Conservation (phyloP, 2,113 vertebrate genomes). For the Triplophysa siluroides region DNA sequence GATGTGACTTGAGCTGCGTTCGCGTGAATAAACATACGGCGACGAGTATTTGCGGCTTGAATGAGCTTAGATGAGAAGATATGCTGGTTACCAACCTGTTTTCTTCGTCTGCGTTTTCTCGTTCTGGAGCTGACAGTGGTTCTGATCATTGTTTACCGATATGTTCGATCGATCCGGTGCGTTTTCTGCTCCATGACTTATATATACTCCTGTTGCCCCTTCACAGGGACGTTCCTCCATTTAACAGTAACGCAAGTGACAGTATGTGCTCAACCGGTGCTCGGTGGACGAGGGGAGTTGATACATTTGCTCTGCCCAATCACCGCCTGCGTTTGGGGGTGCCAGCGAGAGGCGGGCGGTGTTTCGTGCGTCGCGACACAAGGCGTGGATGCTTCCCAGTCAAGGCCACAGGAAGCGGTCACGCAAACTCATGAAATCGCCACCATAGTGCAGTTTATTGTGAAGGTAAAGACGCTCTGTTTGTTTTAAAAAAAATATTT, state of each 20-base stretch:
- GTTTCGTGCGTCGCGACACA: conserved; percentile 30
- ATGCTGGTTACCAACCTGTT: conserved; percentile 56
- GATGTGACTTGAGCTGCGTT: not conserved
- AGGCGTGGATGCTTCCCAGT: conserved; percentile 41
- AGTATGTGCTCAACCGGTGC: conserved; percentile 50
- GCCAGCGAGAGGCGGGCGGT: conserved; percentile 49
- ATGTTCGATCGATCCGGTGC: conserved; percentile 45
- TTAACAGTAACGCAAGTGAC: conserved; percentile 50
- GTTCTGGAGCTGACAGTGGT: conserved; percentile 56
- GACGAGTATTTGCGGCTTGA: conserved; percentile 19
- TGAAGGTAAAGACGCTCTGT: not conserved
- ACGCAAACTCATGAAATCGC: not conserved
- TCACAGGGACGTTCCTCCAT: conserved; percentile 62
- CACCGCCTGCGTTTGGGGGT: conserved; percentile 51
- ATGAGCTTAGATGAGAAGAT: conserved; percentile 5
- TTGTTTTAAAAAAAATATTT: no score
- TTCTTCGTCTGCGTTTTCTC: conserved; percentile 66
- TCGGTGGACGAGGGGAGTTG: conserved; percentile 43
- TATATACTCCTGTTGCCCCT: conserved; percentile 49
- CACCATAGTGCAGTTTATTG: not conserved
- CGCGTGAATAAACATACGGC: not conserved
- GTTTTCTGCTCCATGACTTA: conserved; percentile 52
- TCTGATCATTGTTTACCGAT: conserved; percentile 59
- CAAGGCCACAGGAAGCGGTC: conserved; percentile 40
- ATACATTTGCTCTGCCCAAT: conserved; percentile 50